These are phyloP conservation scores for Zelleria hepariella DNA, from an alignment of 2,888 invertebrate species.

Conservation along the genomic window DNA sequence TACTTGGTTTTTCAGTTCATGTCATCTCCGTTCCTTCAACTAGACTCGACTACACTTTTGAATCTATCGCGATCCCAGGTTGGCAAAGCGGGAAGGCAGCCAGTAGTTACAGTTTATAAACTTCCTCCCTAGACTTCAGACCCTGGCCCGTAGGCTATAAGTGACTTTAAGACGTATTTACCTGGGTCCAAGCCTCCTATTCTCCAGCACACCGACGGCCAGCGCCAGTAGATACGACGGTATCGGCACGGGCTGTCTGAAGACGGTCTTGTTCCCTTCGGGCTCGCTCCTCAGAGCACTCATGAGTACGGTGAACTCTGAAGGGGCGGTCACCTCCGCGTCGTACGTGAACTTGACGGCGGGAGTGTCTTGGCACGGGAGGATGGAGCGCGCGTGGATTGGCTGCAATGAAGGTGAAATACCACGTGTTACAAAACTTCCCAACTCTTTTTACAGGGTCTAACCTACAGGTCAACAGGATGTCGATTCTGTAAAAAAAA, in stretches of 20 bases:
- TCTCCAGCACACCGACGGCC: conserved; percentile 86
- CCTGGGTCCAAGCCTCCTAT: conserved; percentile 81
- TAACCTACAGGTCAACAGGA: no score
- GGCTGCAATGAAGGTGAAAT: conserved; percentile 71
- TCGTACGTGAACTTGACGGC: conserved; percentile 89
- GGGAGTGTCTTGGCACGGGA: conserved; percentile 95
- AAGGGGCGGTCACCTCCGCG: conserved; percentile 80
- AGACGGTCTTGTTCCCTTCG: conserved; percentile 66
- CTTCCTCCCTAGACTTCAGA: no score
- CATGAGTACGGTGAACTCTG: conserved; percentile 87
- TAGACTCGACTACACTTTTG: no score
- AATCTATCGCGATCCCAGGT: not conserved
- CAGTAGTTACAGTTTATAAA: no score
- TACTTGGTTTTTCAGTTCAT: no score
- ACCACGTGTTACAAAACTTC: no score
- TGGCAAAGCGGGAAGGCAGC: no score
- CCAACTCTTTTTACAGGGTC: no score
- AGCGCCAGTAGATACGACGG: conserved; percentile 93
- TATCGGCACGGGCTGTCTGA: conserved; percentile 85
- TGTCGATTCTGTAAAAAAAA: no score
- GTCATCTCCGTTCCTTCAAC: no score
- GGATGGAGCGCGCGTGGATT: conserved; percentile 89
- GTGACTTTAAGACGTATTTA: no score
- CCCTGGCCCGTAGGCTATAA: no score
- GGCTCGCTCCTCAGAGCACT: conserved; percentile 79